A percentile compares a stretch with the other conserved stretches of the same genome.
phyloP scores from a whole-genome alignment of 2,888 invertebrate genomes.

The Diarsia dahlii region DNA sequence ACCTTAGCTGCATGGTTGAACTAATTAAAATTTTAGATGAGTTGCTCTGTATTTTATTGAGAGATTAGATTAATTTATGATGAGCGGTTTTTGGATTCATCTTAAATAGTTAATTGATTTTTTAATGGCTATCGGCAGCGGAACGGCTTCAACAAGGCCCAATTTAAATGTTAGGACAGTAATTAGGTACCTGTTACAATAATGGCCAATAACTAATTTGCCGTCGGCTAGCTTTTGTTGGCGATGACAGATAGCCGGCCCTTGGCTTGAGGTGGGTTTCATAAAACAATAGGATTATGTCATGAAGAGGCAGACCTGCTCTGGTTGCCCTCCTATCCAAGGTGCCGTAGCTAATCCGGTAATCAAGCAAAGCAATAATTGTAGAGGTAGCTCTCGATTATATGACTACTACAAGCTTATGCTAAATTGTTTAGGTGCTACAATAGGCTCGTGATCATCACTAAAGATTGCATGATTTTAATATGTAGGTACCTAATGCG shows the following conservation, averaged over 20 bases:
- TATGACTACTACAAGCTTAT: neutral
- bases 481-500: neutral
- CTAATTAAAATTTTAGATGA: constrained; percentile 59
- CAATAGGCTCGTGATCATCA: constrained; percentile 1
- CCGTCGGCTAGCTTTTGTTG: neutral
- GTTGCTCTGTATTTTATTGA: constrained; percentile 39
- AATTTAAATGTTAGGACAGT: constrained; percentile 26
- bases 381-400: constrained; percentile 1
- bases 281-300: constrained; percentile 31
- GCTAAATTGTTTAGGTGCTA: neutral
- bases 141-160: constrained; percentile 22
- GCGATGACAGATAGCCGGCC: constrained; percentile 5
- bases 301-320: neutral
- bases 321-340: neutral
- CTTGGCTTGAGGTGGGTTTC: neutral
- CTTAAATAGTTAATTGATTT: constrained; percentile 26
- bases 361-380: constrained; percentile 2
- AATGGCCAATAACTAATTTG: neutral
- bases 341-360: neutral
- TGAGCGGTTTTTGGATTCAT: constrained; percentile 6
- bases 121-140: constrained; percentile 16
- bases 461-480: neutral
- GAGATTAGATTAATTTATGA: constrained; percentile 26
- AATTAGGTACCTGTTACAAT: neutral
- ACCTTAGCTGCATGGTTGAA: constrained; percentile 44